Base-by-base conservation (phyloP, 2,113 vertebrate species). In the Oreochromis tanganicae region DNA sequence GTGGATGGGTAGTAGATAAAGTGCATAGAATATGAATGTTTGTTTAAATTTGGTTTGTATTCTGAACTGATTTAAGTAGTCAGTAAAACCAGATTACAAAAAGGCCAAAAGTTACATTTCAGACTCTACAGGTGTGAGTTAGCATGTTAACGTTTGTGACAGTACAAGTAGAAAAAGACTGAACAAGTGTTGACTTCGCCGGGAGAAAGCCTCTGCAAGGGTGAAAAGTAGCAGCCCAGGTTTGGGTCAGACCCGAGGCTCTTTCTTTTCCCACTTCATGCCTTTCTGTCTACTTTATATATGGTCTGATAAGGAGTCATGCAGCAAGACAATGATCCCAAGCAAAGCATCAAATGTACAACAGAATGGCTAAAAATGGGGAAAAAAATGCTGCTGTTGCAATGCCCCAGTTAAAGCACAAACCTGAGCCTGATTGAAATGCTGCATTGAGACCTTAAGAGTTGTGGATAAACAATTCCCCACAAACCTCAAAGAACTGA, bases 161-260 rank as follows among this genome's bases (percentile, higher is more conserved):
- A 75, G 9, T 46, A 46, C 8, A 46, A 24, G 36, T 41, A 71
- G 3, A 24, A 71, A 73, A 73, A 27, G 8, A 17, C 21, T 73
- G 13, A 73, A 73, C 8, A 3, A 46, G 0, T 46, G 32, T 0
- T 66, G 36, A 12, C 32, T n/a, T 66, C 43, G 38, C 0, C 14
- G 21, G 66, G 38, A 24, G 66, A 71, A 71, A 43, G 66, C 1
- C 38, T 43, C 66, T 24, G 2, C 14, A 38, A 9, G 36, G 66
- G 12, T 4, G 12, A 43, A 0, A 71, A 14, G n/a, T 14, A 43
- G 2, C 36, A 24, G 12, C 12, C 36, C 14, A 24, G n/a, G 36
- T 24, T 0, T 41, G 36, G 38, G n/a, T 71, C 38, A 43, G 1
- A 71, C 66, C 66, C n/a, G 5, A 43, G n/a, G 66, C 66, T 38